Conservation (phyloP, 2,113 vertebrate genomes). For the Elachura formosa region DNA sequence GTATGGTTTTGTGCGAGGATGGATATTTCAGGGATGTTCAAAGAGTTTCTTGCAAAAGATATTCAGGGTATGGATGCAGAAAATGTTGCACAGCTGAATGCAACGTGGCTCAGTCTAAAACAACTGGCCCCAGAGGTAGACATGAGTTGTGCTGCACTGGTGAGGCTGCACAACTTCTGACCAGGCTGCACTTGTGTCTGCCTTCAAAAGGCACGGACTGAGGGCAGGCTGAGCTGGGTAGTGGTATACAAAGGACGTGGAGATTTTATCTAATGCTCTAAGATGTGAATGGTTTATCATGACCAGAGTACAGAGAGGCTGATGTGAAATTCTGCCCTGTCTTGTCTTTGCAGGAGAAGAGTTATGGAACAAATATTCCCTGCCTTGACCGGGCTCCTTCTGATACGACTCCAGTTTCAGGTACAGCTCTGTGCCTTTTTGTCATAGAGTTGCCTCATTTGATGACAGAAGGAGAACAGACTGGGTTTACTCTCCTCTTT, state of each 20-base stretch:
- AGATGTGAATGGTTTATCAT: neutral
- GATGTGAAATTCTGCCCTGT: neutral
- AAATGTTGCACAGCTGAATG: neutral
- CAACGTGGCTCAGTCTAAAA: neutral
- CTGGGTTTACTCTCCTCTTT: neutral
- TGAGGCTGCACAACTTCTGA: accelerated
- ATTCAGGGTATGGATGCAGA: accelerated
- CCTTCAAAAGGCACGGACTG: neutral
- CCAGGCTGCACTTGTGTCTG: neutral
- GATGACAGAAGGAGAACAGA: neutral
- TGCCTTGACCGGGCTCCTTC: conserved; percentile 62
- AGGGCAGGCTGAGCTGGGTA: neutral
- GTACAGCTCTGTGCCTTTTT: conserved; percentile 8
- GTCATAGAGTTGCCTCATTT: neutral
- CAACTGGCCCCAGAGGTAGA: neutral
- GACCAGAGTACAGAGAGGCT: neutral
- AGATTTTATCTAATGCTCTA: neutral
- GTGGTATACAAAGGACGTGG: accelerated
- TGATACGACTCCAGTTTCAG: conserved; percentile 60
- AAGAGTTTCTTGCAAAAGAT: neutral
- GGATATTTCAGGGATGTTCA: neutral
- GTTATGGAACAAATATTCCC: conserved; percentile 17
- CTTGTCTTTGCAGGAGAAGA: conserved; percentile 53
- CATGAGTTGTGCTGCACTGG: neutral
- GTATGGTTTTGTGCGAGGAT: neutral